Base-by-base conservation (phyloP, 2,888 invertebrate genomes). In the Apamea epomidion region DNA sequence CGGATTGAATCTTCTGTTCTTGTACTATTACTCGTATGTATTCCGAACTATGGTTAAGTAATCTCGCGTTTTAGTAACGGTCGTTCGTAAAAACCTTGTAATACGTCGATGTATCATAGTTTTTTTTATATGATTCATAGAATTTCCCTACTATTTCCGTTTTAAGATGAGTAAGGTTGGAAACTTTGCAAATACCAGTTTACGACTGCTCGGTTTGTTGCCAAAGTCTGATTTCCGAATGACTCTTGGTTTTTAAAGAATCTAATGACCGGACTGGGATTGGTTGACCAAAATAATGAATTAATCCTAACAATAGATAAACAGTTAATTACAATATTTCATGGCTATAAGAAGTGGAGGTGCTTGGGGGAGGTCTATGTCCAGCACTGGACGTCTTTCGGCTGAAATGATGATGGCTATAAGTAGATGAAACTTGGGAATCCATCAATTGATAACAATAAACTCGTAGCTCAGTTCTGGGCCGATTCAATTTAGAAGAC, bases 81-180 rank as follows among this genome's bases (percentile, higher is more conserved):
- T 21, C 14, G 21, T 70, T 42, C 0, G 6, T 6, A 29, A 29
- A 37, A 72, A n/a, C n/a, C 2, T 4, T 42, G 2, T 21, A 37
- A 25, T 37, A 10, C 37, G 37, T 12, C 14, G 1, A 32, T 54
- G 25, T n/a, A 45, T n/a, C 5, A 54, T 54, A 29, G 3, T 18
- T 37, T 18, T 51, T 51, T 7, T n/a, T 54, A 48, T 16, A 37
- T 67, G 45, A 65, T 48, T 83, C 83, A 80, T 48, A 2, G 25
- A 83, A 65, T 76, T 80, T 80, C 10, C 18, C n/a, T 54, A 79
- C 51, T 16, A 37, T 37, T 45, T 65, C 10, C 5, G 45, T 65
- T 65, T 65, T 0, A 45, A 18, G 51, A 74, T 75, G 83, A 83
- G 83, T 83, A 64, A 83, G 45, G 16, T 80, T 54, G 32, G n/a